Evolutionary conservation across 2,113 vertebrate species (phyloP), one percentile per base, ranked within the genome.

Genomic region (Tichodroma muraria): DNA sequence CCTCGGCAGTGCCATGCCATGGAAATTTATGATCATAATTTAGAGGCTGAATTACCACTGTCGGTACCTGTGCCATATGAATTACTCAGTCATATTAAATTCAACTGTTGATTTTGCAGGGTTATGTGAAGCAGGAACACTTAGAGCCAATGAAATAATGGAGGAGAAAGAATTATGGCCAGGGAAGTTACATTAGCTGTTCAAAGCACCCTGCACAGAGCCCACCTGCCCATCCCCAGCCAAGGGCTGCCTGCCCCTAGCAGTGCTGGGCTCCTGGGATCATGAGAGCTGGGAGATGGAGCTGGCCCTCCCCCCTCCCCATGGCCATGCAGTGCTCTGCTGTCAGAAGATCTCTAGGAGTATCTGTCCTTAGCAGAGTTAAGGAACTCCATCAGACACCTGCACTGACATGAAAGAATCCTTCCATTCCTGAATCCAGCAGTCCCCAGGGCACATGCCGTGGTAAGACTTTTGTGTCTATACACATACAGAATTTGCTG

Each of bases 11-110:
- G 88, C 91, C 96, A 94, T 76, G 85, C 83, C n/a, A 13, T 40
- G 60, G 93, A 95, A 97, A 98, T 97, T 98, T 97, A 97, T 95
- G 85, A 94, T 95, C 80, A 93, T 96, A 94, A 97, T 97, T 98
- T 96, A 97, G 94, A 70, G 60, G 91, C 92, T 96, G 96, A 98
- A 88, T 97, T 97, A 96, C 75, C 83, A 96, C 93, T 68, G 81
- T 96, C 92, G 75, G 96, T 96, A 97, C 95, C 73, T 86, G 92
- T 80, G 93, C 93, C 83, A 40, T 42, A 87, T 96, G 96, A 96
- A 97, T 94, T 90, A 77, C 94, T 96, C 71, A 27, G 94, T 94
- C 90, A 44, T 89, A 96, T 94, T 96, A 97, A 96, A 96, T 84
- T 91, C 94, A 96, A 92, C 92, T 71, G 57, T 95, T 75, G 89